These are phyloP conservation scores for Molossus molossus DNA, from an alignment of 2,797 vertebrate genomes.

Conservation along the genomic window DNA sequence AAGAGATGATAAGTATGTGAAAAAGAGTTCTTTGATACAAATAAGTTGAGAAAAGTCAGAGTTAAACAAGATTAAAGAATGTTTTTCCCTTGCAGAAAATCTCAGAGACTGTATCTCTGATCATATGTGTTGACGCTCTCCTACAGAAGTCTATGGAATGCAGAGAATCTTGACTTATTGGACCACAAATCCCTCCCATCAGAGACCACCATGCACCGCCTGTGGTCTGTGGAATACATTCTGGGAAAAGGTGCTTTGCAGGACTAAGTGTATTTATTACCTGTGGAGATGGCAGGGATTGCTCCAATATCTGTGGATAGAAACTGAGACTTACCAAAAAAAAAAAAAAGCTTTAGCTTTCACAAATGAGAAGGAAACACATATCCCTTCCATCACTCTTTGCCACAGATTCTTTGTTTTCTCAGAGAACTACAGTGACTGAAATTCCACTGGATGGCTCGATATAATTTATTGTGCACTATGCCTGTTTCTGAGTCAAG, in stretches of 20 bases:
- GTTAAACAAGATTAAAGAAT: background rate
- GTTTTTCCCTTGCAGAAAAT: background rate
- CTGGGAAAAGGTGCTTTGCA: background rate
- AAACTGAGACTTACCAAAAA: background rate
- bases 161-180: background rate
- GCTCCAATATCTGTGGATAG: background rate
- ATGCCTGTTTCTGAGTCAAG: background rate
- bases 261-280: background rate
- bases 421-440: background rate
- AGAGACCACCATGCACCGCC: background rate
- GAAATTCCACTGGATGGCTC: background rate
- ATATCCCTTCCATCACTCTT: fast-evolving
- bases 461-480: background rate
- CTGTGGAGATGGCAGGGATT: background rate
- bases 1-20: constrained; percentile 50
- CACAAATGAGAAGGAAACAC: background rate
- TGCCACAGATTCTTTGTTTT: background rate
- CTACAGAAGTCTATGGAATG: background rate
- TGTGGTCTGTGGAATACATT: background rate
- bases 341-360: background rate
- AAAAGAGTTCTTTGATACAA: background rate
- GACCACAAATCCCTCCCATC: background rate
- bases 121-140: background rate
- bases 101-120: background rate
- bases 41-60: constrained; percentile 4